A percentile compares a stretch with the other conserved stretches of the same genome.
These are phyloP conservation scores for Anoplopoma fimbria DNA, from an alignment of 2,113 vertebrate species.

Conservation along the genomic window DNA sequence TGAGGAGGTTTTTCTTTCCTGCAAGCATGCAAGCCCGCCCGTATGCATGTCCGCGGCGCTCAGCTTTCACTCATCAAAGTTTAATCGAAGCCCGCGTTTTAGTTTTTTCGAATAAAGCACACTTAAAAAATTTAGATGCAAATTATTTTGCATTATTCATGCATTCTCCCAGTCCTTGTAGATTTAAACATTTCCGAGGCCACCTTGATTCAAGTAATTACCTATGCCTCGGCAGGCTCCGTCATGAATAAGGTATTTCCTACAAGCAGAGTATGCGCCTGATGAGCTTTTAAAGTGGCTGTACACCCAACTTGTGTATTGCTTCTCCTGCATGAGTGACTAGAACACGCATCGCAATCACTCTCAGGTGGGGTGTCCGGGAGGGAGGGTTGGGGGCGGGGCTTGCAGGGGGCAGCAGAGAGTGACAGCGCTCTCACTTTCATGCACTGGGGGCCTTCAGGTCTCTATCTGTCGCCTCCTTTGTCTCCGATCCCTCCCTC, in stretches of 20 bases:
- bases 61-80: constrained; percentile 99
- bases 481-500: constrained; percentile 65
- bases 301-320: constrained; percentile 96
- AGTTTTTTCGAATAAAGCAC: constrained; percentile 94
- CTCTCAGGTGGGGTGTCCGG: constrained; percentile 94
- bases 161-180: constrained; percentile 95
- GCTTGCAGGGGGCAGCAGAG: constrained; percentile 86
- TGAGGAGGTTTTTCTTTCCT: constrained; percentile 86
- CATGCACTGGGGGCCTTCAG: constrained; percentile 78
- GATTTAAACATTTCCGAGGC: constrained; percentile 99
- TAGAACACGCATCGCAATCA: constrained; percentile 90
- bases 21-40: constrained; percentile 31
- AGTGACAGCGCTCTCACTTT: constrained; percentile 87
- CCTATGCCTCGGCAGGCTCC: constrained; percentile 92
- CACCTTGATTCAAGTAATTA: constrained; percentile 99
- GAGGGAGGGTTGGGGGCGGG: constrained; percentile 84
- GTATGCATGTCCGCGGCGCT: constrained; percentile 76
- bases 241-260: constrained; percentile 99
- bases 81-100: constrained; percentile 90
- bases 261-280: constrained; percentile 95
- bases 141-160: constrained; percentile 99
- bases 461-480: constrained; percentile 53
- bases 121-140: constrained; percentile 99
- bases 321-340: constrained; percentile 95
- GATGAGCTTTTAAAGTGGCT: constrained; percentile 99